Evolutionary conservation across 2,113 vertebrate species (phyloP), one percentile per base, ranked within the genome.

Genomic region (Ptilonorhynchus violaceus): DNA sequence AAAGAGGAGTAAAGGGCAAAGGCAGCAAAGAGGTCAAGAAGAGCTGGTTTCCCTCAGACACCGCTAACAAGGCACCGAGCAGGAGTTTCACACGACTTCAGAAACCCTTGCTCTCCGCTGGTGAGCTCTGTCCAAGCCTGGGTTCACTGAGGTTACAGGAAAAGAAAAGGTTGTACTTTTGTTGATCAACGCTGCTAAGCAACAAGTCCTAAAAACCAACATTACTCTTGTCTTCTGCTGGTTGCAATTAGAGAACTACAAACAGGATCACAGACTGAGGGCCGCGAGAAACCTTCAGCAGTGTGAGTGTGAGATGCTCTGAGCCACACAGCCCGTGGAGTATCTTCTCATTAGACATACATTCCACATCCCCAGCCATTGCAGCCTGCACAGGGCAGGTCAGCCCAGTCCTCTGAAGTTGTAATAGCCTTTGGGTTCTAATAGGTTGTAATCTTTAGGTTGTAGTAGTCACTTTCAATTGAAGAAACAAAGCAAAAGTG

Each of bases 171-270:
- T 56, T 88, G 80, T 27, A 79, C 66, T 78, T 56, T 52, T 96
- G 95, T 95, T 96, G 96, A 97, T 94, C 91, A 69, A 23, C 0
- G 97, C 97, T 98, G 97, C 98, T 98, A 96, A 97, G 98, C 97
- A 98, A 98, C 97, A 18, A 83, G 79, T 79, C 84, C 63, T 67
- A 89, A 92, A 89, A 94, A 92, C 95, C 91, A 88, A 74, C 68
- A 70, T 74, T 64, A 47, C n/a, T 56, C 82, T 95, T 79, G 70
- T 83, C 85, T 96, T 91, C 86, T 6, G 5, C 79, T 80, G 50
- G 67, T 56, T 76, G 53, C 83, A 95, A 92, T 94, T 93, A 95
- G 66, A 91, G 88, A 89, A 91, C 80, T 79, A 76, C 78, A 66
- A 89, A 91, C 20, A 28, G 84, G 90, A 95, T 68, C 89, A 70